These are phyloP conservation scores for Aythya baeri DNA, from an alignment of 2,113 vertebrate species.

Conservation along the genomic window DNA sequence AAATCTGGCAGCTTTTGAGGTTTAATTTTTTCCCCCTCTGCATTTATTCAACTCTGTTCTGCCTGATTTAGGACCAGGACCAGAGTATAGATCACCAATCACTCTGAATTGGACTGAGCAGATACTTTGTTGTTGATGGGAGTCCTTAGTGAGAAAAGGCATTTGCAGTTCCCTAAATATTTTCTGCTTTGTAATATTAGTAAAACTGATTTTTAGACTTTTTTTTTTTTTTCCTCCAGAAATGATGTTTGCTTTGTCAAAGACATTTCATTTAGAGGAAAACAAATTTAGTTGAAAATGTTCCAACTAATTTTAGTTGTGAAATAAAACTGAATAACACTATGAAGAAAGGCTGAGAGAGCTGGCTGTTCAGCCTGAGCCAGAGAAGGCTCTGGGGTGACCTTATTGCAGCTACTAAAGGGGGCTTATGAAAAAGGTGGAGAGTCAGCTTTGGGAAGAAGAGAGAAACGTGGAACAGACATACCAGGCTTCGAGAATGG, in stretches of 20 bases:
- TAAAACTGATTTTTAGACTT: not conserved
- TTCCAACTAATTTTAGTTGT: not conserved
- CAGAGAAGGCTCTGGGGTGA: too few relatives aligned
- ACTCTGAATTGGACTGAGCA: not conserved
- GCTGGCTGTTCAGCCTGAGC: too few relatives aligned
- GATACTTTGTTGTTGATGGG: not conserved
- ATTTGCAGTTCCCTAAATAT: not conserved
- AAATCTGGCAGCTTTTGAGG: not conserved
- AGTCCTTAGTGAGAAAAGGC: not conserved
- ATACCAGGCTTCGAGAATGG: not conserved
- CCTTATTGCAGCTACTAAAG: too few relatives aligned
- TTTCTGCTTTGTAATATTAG: not conserved
- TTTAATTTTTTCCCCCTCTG: not conserved
- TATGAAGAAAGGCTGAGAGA: too few relatives aligned
- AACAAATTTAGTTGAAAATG: not conserved
- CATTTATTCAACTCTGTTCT: not conserved
- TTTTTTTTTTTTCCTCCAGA: not conserved
- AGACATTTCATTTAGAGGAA: not conserved
- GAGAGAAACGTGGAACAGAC: not conserved
- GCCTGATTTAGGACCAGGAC: not conserved
- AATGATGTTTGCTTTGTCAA: not conserved
- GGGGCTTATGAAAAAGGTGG: too few relatives aligned
- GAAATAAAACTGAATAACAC: not conserved
- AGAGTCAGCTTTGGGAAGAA: not conserved
- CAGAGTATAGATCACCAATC: not conserved